Conservation (phyloP, 2,113 vertebrate genomes). For the Anolis carolinensis region DNA sequence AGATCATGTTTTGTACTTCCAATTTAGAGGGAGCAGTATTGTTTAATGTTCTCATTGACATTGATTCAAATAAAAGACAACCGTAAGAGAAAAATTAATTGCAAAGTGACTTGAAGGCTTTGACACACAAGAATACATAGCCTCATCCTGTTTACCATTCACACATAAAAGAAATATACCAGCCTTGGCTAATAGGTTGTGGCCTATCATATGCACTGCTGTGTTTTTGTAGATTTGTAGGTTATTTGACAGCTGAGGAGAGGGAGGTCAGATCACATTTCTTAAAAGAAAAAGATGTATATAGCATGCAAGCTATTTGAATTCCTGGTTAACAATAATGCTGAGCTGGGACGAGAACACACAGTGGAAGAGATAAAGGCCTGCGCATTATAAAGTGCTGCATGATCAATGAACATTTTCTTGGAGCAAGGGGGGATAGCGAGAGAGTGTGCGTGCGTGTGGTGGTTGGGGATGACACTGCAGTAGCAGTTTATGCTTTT, state of each 20-base stretch:
- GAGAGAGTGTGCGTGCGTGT: neutral
- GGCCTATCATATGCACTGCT: slow-evolving; percentile 26
- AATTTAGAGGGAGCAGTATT: slow-evolving; percentile 11
- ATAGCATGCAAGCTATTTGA: slow-evolving; percentile 20
- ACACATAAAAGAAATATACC: slow-evolving; percentile 25
- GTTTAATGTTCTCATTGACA: neutral
- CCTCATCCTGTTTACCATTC: neutral
- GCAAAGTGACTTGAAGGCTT: neutral
- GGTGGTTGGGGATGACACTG: slow-evolving; percentile 60
- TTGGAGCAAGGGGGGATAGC: slow-evolving; percentile 23
- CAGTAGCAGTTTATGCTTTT: slow-evolving; percentile 42
- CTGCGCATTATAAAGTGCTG: slow-evolving; percentile 72
- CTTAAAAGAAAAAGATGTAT: neutral
- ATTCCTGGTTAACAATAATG: slow-evolving; percentile 36
- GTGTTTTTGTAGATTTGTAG: slow-evolving; percentile 20
- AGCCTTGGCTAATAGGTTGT: slow-evolving; percentile 40
- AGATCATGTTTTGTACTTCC: slow-evolving; percentile 13
- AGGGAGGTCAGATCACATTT: neutral
- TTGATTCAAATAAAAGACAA: neutral
- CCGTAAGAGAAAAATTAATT: slow-evolving; percentile 8
- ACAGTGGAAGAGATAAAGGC: slow-evolving; percentile 46
- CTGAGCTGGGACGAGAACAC: slow-evolving; percentile 44
- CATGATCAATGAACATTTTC: slow-evolving; percentile 62
- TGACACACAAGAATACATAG: neutral
- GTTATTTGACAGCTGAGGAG: neutral